These are phyloP conservation scores for Ephydatia muelleri DNA, from an alignment of 37 sponge, comb jelly and placozoan species.

Conservation along the genomic window DNA sequence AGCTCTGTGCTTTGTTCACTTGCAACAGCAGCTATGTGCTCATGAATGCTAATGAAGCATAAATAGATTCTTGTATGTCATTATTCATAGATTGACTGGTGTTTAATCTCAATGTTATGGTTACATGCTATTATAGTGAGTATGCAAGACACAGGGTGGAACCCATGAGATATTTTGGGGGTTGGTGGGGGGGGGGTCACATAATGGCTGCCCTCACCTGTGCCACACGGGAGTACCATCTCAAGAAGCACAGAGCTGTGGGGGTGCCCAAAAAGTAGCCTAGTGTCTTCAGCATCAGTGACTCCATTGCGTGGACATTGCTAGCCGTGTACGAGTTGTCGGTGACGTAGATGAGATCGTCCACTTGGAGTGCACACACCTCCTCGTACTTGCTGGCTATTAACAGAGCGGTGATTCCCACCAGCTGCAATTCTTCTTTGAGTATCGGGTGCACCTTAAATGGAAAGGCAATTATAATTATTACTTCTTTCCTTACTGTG, in stretches of 20 bases:
- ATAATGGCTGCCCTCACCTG: slow-evolving; percentile 29
- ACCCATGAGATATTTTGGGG: not conserved
- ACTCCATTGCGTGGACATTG: slow-evolving; percentile 82
- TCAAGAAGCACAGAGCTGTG: slow-evolving; percentile 73
- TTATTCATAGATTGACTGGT: too few relatives aligned
- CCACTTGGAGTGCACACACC: slow-evolving; percentile 78
- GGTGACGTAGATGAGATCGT: slow-evolving; percentile 87
- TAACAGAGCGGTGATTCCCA: slow-evolving; percentile 86
- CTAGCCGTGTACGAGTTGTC: slow-evolving; percentile 72
- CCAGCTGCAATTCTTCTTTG: slow-evolving; percentile 77
- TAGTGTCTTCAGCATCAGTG: slow-evolving; percentile 62
- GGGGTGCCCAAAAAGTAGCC: slow-evolving; percentile 71
- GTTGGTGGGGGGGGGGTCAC: not conserved
- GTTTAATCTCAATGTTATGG: too few relatives aligned
- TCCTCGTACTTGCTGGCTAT: slow-evolving; percentile 93
- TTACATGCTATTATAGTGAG: too few relatives aligned
- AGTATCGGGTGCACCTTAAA: slow-evolving; percentile 19
- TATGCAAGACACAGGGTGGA: not conserved
- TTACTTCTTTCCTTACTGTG: too few relatives aligned
- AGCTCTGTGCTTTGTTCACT: too few relatives aligned
- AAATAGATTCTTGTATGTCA: too few relatives aligned
- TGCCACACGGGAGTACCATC: slow-evolving; percentile 77
- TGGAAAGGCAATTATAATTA: not conserved
- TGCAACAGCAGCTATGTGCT: too few relatives aligned
- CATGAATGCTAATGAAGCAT: too few relatives aligned